These are phyloP conservation scores for Tenthredo mesomela DNA, from an alignment of 2,888 invertebrate species.

Conservation along the genomic window DNA sequence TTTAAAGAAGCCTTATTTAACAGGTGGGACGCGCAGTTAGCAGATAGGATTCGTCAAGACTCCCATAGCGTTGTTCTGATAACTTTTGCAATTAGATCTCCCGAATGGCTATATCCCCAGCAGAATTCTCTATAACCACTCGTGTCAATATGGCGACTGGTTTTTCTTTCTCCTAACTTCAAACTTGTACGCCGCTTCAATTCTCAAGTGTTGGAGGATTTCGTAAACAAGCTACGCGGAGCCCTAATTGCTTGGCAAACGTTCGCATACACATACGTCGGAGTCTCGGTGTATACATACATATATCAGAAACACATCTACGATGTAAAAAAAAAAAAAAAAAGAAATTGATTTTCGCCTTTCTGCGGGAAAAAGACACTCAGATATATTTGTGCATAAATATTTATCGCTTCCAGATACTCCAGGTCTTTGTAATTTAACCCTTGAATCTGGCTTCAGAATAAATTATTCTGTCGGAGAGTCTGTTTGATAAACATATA, in stretches of 20 bases:
- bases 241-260: slow-evolving; percentile 34
- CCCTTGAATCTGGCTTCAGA: not conserved
- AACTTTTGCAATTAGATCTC: slow-evolving; percentile 38
- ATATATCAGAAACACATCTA: not conserved
- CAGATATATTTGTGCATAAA: slow-evolving; percentile 25
- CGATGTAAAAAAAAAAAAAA: not conserved
- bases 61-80: slow-evolving; percentile 1
- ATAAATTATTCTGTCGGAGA: not conserved
- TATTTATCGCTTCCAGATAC: not conserved
- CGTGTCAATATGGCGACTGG: slow-evolving; percentile 18
- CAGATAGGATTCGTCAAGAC: not conserved
- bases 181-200: slow-evolving; percentile 1
- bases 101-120: not conserved
- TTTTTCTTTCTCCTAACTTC: slow-evolving; percentile 4
- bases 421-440: not conserved
- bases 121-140: slow-evolving; percentile 23
- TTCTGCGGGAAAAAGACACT: not conserved
- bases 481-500: not conserved
- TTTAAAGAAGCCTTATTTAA: not conserved
- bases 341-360: not conserved
- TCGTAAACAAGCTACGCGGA: slow-evolving; percentile 5
- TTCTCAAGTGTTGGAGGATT: not conserved
- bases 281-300: not conserved
- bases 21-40: slow-evolving; percentile 2
- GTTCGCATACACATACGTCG: not conserved